phyloP scores from a whole-genome alignment of 2,797 vertebrate genomes.

The Lithobates pipiens region DNA sequence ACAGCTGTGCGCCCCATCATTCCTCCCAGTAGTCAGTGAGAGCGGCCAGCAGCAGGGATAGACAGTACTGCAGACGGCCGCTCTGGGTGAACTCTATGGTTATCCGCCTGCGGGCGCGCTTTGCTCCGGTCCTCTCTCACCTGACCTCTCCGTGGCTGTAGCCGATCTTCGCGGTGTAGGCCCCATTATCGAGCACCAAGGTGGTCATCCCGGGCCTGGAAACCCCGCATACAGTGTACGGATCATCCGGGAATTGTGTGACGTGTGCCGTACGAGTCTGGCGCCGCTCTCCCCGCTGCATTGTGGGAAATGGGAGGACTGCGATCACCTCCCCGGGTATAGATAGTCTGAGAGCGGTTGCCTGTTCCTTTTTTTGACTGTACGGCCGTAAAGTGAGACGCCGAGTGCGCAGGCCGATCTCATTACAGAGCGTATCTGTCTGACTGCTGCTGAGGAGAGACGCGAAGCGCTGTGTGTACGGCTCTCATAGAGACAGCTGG shows the following conservation, averaged over 20 bases:
- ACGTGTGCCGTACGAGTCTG: slow-evolving; percentile 26
- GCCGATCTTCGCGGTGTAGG: slow-evolving; percentile 92
- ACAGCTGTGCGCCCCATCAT: background rate
- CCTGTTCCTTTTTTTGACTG: background rate
- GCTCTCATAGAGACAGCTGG: too few species aligned
- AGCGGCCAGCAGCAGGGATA: background rate
- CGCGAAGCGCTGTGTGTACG: too few species aligned
- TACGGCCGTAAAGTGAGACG: slow-evolving; percentile 27
- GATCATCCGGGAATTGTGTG: slow-evolving; percentile 37
- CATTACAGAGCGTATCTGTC: background rate
- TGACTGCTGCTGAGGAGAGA: too few species aligned
- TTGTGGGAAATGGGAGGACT: slow-evolving; percentile 56
- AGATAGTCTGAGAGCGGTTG: slow-evolving; percentile 5
- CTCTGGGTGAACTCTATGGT: slow-evolving; percentile 30
- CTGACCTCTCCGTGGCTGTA: slow-evolving; percentile 90
- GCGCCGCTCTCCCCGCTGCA: slow-evolving; percentile 46
- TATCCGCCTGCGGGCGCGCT: slow-evolving; percentile 2
- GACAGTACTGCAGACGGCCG: background rate
- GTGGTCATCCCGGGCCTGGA: slow-evolving; percentile 82
- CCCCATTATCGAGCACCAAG: slow-evolving; percentile 93
- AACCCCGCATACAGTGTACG: slow-evolving; percentile 38
- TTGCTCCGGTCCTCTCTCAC: slow-evolving; percentile 69
- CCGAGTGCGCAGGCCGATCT: background rate
- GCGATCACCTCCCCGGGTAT: slow-evolving; percentile 4
- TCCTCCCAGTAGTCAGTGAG: slow-evolving; percentile 8